phyloP scores from a whole-genome alignment of 2,888 invertebrate species.

The Ditylenchus weischeri region DNA sequence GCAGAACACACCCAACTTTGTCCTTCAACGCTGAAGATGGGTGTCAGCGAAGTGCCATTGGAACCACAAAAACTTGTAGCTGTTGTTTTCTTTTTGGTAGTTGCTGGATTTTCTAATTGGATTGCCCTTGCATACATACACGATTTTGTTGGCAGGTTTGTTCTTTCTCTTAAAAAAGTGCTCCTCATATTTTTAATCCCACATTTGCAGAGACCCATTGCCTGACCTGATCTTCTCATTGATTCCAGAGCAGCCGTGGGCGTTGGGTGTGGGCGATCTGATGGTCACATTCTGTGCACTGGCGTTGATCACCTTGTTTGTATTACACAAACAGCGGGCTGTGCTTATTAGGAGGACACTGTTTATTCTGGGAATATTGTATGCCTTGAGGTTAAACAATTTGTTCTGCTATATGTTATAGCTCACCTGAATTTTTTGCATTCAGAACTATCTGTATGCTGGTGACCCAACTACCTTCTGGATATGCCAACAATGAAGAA shows the following conservation, averaged over 20 bases:
- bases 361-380: constrained; percentile 38
- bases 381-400: constrained; percentile 21
- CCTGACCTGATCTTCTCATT: constrained; percentile 35
- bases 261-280: constrained; percentile 42
- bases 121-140: constrained; percentile 56
- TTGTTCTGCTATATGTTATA: constrained; percentile 11
- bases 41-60: constrained; percentile 25
- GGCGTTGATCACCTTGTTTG: constrained; percentile 31
- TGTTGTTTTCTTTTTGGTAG: constrained; percentile 42
- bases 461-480: constrained; percentile 44
- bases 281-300: constrained; percentile 39
- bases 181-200: too few species aligned
- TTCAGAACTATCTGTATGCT: constrained; percentile 31
- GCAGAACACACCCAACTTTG: too few species aligned
- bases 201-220: constrained; percentile 34
- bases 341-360: constrained; percentile 37
- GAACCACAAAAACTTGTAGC: constrained; percentile 43
- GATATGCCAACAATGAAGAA: constrained; percentile 47
- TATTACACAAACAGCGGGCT: constrained; percentile 42
- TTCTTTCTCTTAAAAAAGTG: constrained; percentile 4
- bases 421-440: background rate
- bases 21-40: background rate
- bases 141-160: constrained; percentile 52
- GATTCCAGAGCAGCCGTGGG: constrained; percentile 43
- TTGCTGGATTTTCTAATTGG: constrained; percentile 55